Evolutionary conservation across 2,113 vertebrate genomes (phyloP).

Genomic region (Halcyon senegalensis): DNA sequence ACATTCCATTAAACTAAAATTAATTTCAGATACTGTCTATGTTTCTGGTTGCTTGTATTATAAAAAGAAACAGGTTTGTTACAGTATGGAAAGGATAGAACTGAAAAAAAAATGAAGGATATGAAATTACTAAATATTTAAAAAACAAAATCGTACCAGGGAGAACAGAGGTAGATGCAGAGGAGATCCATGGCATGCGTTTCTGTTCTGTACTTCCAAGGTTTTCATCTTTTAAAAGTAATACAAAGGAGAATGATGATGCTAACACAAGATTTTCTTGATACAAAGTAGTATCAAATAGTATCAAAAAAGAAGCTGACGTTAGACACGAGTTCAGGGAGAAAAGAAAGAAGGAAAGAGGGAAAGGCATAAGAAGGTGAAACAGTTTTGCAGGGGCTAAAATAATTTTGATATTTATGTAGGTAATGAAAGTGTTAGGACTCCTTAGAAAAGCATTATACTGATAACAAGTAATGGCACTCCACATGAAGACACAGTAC

Average conservation of each 20-base stretch:
- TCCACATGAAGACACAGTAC: not conserved
- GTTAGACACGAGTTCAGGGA: not conserved
- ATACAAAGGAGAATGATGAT: not conserved
- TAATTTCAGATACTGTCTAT: not conserved
- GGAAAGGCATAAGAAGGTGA: not conserved
- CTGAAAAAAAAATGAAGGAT: not conserved
- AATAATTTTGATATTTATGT: not conserved
- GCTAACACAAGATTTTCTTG: not conserved
- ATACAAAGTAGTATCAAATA: not conserved
- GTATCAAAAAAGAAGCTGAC: not conserved
- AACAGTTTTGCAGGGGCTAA: not conserved
- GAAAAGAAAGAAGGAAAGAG: not conserved
- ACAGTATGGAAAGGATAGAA: not conserved
- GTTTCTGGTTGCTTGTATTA: not conserved
- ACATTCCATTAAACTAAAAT: not conserved
- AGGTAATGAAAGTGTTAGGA: not conserved
- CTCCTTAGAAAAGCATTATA: not conserved
- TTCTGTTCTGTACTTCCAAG: not conserved
- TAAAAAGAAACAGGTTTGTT: not conserved
- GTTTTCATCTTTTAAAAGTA: not conserved
- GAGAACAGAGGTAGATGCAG: not conserved
- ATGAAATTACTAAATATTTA: not conserved
- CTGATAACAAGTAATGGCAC: accelerated
- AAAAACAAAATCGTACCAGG: not conserved
- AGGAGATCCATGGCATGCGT: not conserved